These are phyloP conservation scores for Chelidonichthys spinosus DNA, from an alignment of 2,797 vertebrate genomes.

Conservation along the genomic window DNA sequence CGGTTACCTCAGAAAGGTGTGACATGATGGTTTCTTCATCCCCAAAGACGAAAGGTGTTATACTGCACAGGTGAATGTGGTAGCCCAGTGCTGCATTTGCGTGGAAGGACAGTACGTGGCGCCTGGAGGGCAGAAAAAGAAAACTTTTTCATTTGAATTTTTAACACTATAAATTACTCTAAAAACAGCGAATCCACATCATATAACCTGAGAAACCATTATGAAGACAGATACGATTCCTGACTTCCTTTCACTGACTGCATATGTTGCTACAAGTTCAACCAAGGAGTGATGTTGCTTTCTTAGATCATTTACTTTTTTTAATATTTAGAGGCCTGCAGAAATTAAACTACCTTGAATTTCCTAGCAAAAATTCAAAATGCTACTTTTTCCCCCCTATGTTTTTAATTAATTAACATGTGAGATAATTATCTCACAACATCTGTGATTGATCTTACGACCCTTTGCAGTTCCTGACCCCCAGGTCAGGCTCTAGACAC, in stretches of 20 bases:
- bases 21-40: slow-evolving; percentile 90
- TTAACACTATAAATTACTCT: not conserved
- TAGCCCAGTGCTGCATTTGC: slow-evolving; percentile 82
- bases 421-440: not conserved
- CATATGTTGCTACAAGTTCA: not conserved
- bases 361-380: not conserved
- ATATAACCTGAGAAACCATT: not conserved
- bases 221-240: not conserved
- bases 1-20: slow-evolving; percentile 86
- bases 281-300: not conserved
- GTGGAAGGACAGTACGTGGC: slow-evolving; percentile 87
- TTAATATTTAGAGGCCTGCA: not conserved
- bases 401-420: too few species aligned
- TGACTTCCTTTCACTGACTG: not conserved
- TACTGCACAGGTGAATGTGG: slow-evolving; percentile 88
- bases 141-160: not conserved
- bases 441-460: not conserved
- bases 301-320: not conserved
- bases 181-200: not conserved
- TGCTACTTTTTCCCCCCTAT: not conserved
- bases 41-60: slow-evolving; percentile 87
- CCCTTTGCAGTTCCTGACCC: not conserved
- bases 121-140: slow-evolving; percentile 73
- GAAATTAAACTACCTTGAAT: not conserved
- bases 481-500: not conserved